A percentile compares a stretch with the other conserved stretches of the same genome.
phyloP scores from a whole-genome alignment of 2,888 invertebrate genomes.

The Harmothoe impar region DNA sequence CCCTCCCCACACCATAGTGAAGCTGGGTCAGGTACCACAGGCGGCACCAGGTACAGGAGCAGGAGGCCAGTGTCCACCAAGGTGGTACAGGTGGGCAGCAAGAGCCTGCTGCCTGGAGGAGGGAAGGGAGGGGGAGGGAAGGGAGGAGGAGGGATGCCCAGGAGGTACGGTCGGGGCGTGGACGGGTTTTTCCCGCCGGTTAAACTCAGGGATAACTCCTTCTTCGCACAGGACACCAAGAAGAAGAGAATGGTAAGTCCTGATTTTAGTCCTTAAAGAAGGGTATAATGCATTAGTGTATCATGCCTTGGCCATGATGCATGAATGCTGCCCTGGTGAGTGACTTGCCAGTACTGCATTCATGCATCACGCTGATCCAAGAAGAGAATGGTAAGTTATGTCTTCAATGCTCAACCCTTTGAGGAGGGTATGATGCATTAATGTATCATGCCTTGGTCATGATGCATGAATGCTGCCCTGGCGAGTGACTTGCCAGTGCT shows the following conservation, averaged over 20 bases:
- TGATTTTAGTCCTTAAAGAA: not conserved
- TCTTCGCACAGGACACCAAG: not conserved
- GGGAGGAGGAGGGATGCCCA: not conserved
- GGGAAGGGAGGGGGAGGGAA: not conserved
- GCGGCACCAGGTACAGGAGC: not conserved
- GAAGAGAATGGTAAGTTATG: too few species aligned
- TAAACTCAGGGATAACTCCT: constrained; percentile 10
- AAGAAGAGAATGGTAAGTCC: not conserved
- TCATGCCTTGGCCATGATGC: too few species aligned
- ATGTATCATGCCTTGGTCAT: too few species aligned
- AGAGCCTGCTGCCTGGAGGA: not conserved
- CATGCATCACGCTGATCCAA: too few species aligned
- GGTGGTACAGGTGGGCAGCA: not conserved
- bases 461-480: too few species aligned
- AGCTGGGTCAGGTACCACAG: not conserved
- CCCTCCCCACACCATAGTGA: not conserved
- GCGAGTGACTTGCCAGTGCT: too few species aligned
- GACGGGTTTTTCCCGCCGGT: constrained; percentile 27
- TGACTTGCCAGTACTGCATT: too few species aligned
- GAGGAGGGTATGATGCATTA: too few species aligned
- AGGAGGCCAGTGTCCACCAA: not conserved
- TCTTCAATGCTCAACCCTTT: too few species aligned
- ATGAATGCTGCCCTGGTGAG: too few species aligned
- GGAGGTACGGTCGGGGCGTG: not conserved
- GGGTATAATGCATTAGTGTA: too few species aligned